These are phyloP conservation scores for Boulengeromyrus knoepffleri DNA, from an alignment of 2,113 vertebrate genomes.

Conservation along the genomic window DNA sequence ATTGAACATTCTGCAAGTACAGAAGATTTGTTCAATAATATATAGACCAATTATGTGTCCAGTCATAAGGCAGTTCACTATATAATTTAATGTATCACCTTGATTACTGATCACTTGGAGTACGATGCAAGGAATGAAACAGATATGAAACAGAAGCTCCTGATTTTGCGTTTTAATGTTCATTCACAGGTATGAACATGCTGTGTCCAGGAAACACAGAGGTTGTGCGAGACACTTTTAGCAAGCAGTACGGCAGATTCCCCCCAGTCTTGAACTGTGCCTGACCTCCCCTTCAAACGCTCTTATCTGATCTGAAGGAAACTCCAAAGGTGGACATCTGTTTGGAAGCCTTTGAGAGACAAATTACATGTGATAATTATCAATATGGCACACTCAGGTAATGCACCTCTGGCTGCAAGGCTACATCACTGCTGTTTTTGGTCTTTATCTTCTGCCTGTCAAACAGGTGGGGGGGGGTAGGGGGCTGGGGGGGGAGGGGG, in stretches of 20 bases:
- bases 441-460: neutral
- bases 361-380: constrained; percentile 17
- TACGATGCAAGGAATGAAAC: neutral
- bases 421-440: neutral
- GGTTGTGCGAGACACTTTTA: neutral
- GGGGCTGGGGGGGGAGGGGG: too few relatives aligned
- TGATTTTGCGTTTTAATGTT: neutral
- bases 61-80: neutral
- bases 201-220: neutral
- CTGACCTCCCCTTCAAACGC: constrained; percentile 1
- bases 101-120: neutral
- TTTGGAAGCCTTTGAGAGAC: constrained; percentile 4
- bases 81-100: neutral
- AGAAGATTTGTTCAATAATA: neutral
- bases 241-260: neutral
- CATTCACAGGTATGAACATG: neutral
- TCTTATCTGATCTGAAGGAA: constrained; percentile 10
- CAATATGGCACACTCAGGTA: neutral
- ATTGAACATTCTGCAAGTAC: neutral
- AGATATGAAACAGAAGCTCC: neutral
- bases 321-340: neutral
- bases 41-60: neutral
- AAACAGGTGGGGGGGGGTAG: neutral
- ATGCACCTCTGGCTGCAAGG: neutral
- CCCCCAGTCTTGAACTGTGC: neutral